These are phyloP conservation scores for Caenorhabditis tropicalis DNA, from an alignment of 1,140 invertebrate species.

Conservation along the genomic window DNA sequence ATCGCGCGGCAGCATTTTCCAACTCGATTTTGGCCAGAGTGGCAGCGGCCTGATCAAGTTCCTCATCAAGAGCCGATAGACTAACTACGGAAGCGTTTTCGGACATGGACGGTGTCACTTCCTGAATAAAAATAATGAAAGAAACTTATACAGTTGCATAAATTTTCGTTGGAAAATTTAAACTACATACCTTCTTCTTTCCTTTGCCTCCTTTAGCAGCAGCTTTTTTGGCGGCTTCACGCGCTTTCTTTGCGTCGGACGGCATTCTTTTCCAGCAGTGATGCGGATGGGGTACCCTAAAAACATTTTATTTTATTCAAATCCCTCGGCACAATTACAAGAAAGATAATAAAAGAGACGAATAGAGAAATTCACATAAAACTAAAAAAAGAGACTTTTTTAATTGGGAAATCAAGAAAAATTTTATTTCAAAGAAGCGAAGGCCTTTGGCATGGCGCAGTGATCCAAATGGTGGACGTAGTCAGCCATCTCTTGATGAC, in stretches of 20 bases:
- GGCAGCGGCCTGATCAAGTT: constrained; percentile 64
- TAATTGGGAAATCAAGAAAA: not conserved
- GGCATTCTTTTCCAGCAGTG: constrained; percentile 78
- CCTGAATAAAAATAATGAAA: not conserved
- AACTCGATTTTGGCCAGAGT: constrained; percentile 86
- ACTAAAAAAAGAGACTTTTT: not conserved
- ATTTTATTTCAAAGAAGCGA: constrained; percentile 63
- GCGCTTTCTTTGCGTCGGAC: constrained; percentile 94
- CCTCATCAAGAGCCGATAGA: constrained; percentile 11
- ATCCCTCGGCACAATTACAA: constrained; percentile 11
- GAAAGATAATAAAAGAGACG: not conserved
- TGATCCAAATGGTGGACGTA: constrained; percentile 68
- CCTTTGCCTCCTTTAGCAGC: constrained; percentile 80
- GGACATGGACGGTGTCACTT: not conserved
- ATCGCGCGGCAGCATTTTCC: constrained; percentile 85
- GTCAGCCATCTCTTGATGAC: constrained; percentile 65
- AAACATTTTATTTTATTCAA: constrained; percentile 41
- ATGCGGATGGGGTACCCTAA: constrained; percentile 46
- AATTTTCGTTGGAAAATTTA: not conserved
- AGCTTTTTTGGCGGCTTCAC: constrained; percentile 95
- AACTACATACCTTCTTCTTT: constrained; percentile 61
- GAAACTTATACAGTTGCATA: too few species aligned
- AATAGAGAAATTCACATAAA: constrained; percentile 14
- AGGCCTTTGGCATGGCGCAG: constrained; percentile 69
- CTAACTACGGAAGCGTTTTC: not conserved